Conservation (phyloP, 2,888 invertebrate species). For the Trichogramma dendrolimi region DNA sequence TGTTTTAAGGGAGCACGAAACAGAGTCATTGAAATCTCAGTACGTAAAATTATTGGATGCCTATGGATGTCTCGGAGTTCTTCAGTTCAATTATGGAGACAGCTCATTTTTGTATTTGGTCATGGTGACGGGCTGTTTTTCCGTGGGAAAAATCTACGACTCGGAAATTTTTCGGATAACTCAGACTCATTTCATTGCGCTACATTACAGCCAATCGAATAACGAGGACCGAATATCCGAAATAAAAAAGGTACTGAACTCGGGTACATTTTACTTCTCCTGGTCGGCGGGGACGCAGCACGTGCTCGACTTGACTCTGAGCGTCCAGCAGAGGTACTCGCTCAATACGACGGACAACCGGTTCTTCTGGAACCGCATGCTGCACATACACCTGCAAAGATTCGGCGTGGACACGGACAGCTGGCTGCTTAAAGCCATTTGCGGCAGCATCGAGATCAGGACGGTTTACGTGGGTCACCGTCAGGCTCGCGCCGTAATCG, state of each 20-base stretch:
- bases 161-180: constrained; percentile 93
- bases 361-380: constrained; percentile 98
- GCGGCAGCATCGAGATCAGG: constrained; percentile 94
- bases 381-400: constrained; percentile 87
- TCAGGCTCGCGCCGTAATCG: constrained; percentile 90
- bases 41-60: constrained; percentile 91
- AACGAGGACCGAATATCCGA: constrained; percentile 62
- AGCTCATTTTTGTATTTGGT: constrained; percentile 83
- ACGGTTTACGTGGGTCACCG: constrained; percentile 97
- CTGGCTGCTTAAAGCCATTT: constrained; percentile 94
- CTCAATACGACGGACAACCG: constrained; percentile 83
- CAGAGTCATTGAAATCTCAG: constrained; percentile 81
- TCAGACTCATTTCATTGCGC: constrained; percentile 83
- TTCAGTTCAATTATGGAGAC: constrained; percentile 82
- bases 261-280: constrained; percentile 98
- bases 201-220: constrained; percentile 66
- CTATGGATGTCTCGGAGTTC: constrained; percentile 91
- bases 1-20: constrained; percentile 79
- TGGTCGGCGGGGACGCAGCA: constrained; percentile 60
- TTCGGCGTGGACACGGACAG: constrained; percentile 85
- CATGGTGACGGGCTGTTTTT: constrained; percentile 91
- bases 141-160: constrained; percentile 92
- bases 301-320: constrained; percentile 86
- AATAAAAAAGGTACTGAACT: constrained; percentile 84
- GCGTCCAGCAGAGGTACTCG: constrained; percentile 83